Conservation (phyloP, 2,888 invertebrate genomes). For the Torymus texanus region DNA sequence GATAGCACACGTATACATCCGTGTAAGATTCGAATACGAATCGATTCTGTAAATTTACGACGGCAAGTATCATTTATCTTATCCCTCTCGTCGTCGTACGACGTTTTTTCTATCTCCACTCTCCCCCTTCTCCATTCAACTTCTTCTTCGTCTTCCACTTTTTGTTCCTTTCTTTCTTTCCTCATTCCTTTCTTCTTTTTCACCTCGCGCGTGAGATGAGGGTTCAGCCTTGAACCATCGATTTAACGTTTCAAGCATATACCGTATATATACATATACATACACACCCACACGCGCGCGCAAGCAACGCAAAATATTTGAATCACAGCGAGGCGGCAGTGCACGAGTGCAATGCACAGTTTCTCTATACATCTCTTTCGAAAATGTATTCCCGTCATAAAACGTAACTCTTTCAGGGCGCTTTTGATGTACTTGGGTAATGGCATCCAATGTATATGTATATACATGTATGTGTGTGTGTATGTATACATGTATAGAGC, state of each 20-base stretch:
- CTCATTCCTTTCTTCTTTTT: background rate
- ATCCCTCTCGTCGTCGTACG: background rate
- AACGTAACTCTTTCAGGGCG: slow-evolving; percentile 3
- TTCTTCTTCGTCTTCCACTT: no score
- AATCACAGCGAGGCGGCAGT: background rate
- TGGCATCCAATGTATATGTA: background rate
- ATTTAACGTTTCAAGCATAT: background rate
- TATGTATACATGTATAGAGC: background rate
- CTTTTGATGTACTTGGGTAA: background rate
- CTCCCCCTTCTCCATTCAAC: no score
- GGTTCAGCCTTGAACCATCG: slow-evolving; percentile 8
- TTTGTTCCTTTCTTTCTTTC: background rate
- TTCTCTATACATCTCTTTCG: background rate
- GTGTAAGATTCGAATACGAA: slow-evolving; percentile 6
- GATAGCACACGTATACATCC: background rate
- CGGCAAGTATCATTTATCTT: slow-evolving; percentile 14
- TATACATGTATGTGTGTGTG: background rate
- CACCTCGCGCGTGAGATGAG: background rate
- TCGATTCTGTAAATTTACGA: slow-evolving; percentile 23
- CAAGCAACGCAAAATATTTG: background rate
- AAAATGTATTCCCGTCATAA: slow-evolving; percentile 11
- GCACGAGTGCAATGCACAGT: no score
- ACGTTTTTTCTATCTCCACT: background rate
- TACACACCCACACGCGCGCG: no score
- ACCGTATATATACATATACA: background rate